Base-by-base conservation (phyloP, 2,797 vertebrate species). In the Brachyalestes nurse region DNA sequence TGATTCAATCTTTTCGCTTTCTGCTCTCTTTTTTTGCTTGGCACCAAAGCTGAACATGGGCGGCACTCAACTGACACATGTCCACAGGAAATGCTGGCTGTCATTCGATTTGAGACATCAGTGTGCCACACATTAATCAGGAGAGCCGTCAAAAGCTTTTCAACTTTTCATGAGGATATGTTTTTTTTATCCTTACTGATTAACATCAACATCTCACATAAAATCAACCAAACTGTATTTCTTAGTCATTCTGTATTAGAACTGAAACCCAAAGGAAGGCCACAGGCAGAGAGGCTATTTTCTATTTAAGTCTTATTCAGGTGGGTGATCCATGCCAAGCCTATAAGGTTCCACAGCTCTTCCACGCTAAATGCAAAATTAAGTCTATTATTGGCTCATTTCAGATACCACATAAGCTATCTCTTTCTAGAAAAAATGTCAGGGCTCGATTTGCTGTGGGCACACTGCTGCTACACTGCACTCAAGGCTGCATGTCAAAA, bases 51-150 rank as follows among this genome's bases (percentile, higher is more conserved):
- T n/a, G 3, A 42, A 12, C 45, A 75, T 38, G 49, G 14, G 61
- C 14, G 6, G 28, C 16, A 8, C 16, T 60, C 34, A 25, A 65
- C 38, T 34, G 23, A 57, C 4, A 10, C 12, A 40, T 25, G n/a
- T 55, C 65, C 25, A 10, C 64, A 64, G 42, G 57, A 79, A 71
- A 34, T 0, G n/a, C 14, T 17, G 47, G 0, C 51, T 58, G 75
- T 16, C 70, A 77, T 28, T 57, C 8, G 49, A 81, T 81, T 67
- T 60, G 17, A 58, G 21, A 72, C 65, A 67, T 49, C 60, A 53
- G 69, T 8, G 10, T 12, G 16, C 1, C 1, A 2, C 5, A n/a
- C 19, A 21, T 53, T 17, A 3, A 74, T 9, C 21, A 25, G 53
- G 19, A 25, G 40, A 25, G 28, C 4, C 14, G 14, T 9, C 25